Evolutionary conservation across 1,140 invertebrate species (phyloP).

Genomic region (Drosophila carrolli): DNA sequence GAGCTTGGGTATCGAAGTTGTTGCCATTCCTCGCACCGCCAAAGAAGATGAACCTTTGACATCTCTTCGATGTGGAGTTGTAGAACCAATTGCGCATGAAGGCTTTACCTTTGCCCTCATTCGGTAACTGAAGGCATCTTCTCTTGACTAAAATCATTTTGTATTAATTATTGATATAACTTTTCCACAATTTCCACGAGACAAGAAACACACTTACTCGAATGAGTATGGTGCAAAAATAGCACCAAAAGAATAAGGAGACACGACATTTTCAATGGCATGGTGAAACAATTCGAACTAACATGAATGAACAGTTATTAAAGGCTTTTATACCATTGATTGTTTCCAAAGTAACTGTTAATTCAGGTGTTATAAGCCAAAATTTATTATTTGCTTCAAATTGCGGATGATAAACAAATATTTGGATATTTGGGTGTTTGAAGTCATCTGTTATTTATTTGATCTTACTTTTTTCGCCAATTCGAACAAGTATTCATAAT

Average conservation of each 20-base stretch:
- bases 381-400: not conserved
- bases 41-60: conserved; percentile 27
- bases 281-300: conserved; percentile 9
- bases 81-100: conserved; percentile 25
- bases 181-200: too few relatives aligned
- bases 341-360: not conserved
- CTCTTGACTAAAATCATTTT: not conserved
- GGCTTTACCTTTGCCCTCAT: conserved; percentile 10
- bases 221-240: not conserved
- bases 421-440: conserved; percentile 3
- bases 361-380: conserved; percentile 9
- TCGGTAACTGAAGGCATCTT: conserved; percentile 12
- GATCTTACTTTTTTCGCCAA: not conserved
- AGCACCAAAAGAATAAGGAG: conserved; percentile 5
- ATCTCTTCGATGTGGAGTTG: conserved; percentile 21
- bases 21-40: conserved; percentile 25
- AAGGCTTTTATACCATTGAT: conserved; percentile 14
- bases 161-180: not conserved
- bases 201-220: not conserved
- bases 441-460: conserved; percentile 11
- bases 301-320: not conserved
- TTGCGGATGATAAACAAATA: conserved; percentile 6
- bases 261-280: conserved; percentile 5
- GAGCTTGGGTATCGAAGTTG: conserved; percentile 21
- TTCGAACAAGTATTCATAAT: not conserved